Evolutionary conservation across 2,888 invertebrate species (phyloP).

Genomic region (Dastarcus helophoroides): DNA sequence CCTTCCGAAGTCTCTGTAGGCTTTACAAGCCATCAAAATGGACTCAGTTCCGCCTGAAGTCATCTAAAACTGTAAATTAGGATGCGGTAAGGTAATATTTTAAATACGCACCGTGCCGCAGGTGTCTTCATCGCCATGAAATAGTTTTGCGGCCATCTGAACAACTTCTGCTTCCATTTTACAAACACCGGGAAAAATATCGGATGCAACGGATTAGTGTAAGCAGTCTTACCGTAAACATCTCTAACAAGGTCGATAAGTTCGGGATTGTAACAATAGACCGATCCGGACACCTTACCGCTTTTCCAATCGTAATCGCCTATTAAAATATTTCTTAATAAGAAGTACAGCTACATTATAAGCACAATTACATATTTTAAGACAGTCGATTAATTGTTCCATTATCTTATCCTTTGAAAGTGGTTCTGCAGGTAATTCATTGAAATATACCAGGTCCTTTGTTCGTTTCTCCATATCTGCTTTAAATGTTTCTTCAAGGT

Average conservation of each 20-base stretch:
- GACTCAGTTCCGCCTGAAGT: conserved; percentile 98
- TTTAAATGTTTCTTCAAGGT: conserved; percentile 52
- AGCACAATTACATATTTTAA: too few species aligned
- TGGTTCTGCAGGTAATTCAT: conserved; percentile 64
- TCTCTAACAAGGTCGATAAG: conserved; percentile 64
- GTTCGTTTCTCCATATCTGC: conserved; percentile 56
- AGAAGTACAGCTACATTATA: too few species aligned
- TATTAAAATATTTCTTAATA: too few species aligned
- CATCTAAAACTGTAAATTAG: conserved; percentile 48
- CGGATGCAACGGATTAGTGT: conserved; percentile 96
- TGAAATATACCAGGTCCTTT: conserved; percentile 49
- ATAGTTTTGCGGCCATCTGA: conserved; percentile 71
- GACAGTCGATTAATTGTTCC: not conserved
- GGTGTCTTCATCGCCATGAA: conserved; percentile 61
- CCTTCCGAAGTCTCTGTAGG: conserved; percentile 82
- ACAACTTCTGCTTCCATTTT: conserved; percentile 99
- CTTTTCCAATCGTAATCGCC: conserved; percentile 70
- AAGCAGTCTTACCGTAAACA: conserved; percentile 79
- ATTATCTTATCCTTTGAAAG: not conserved
- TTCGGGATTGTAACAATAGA: conserved; percentile 68
- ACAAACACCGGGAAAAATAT: conserved; percentile 90
- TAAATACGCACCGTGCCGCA: conserved; percentile 88
- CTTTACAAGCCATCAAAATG: conserved; percentile 92
- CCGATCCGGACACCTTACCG: conserved; percentile 85
- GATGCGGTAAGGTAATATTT: too few species aligned